phyloP scores from a whole-genome alignment of 2,797 vertebrate species.

The Galaxias olidus region DNA sequence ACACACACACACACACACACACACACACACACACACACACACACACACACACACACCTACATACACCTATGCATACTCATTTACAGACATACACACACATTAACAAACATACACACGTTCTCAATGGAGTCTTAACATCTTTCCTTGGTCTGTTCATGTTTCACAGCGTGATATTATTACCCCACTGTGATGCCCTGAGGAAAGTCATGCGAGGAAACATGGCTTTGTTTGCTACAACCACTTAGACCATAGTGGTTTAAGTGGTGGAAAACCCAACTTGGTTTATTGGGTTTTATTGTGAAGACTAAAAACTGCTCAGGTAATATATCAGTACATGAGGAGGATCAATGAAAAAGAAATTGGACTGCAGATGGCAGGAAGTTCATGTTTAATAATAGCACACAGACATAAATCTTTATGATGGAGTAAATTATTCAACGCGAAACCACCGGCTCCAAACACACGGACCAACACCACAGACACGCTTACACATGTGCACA shows the following conservation, averaged over 20 bases:
- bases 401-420: constrained; percentile 62
- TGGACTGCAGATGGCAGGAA: constrained; percentile 63
- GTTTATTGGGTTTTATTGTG: constrained; percentile 33
- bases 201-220: background rate
- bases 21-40: too few relatives aligned
- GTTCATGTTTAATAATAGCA: constrained; percentile 45
- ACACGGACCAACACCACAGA: constrained; percentile 22
- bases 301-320: constrained; percentile 44
- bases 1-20: too few relatives aligned
- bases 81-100: constrained; percentile 13
- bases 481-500: constrained; percentile 1
- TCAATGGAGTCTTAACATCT: too few relatives aligned
- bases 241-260: constrained; percentile 8
- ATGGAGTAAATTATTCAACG: constrained; percentile 50
- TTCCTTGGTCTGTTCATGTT: too few relatives aligned
- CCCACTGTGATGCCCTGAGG: too few relatives aligned
- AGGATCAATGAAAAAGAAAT: constrained; percentile 69
- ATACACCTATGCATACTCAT: constrained; percentile 17
- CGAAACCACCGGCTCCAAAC: constrained; percentile 41
- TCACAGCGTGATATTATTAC: too few relatives aligned
- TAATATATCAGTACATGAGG: constrained; percentile 55
- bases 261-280: constrained; percentile 22
- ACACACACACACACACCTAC: background rate
- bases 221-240: background rate
- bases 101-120: background rate